A percentile compares a stretch with the other conserved stretches of the same genome.
phyloP scores from a whole-genome alignment of 2,888 invertebrate genomes.

The Spialia ferax region DNA sequence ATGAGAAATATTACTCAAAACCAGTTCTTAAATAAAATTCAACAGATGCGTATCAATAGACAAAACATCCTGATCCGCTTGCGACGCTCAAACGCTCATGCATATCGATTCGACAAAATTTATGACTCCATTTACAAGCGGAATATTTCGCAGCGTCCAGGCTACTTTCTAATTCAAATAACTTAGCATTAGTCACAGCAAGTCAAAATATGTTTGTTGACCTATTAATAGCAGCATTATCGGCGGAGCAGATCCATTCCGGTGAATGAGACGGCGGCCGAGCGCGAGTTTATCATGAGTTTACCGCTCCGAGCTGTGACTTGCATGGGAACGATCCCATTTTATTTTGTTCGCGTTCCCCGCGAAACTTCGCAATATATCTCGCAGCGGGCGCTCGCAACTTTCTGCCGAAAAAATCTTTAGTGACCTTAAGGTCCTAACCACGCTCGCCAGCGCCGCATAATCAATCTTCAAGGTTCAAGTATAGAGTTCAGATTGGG shows the following conservation, averaged over 20 bases:
- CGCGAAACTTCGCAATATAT: constrained; percentile 49
- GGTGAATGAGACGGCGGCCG: constrained; percentile 20
- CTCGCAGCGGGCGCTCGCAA: constrained; percentile 52
- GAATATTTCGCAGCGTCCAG: constrained; percentile 19
- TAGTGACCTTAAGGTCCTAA: neutral
- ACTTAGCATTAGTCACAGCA: constrained; percentile 34
- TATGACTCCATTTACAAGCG: neutral
- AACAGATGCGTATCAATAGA: neutral
- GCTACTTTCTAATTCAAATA: constrained; percentile 34
- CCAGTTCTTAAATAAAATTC: neutral
- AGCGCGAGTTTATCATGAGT: constrained; percentile 29
- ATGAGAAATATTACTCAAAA: neutral
- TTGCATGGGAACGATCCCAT: constrained; percentile 34
- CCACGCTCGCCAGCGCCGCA: neutral
- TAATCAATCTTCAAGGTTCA: constrained; percentile 26
- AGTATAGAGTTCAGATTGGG: constrained; percentile 33
- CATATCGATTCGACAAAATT: constrained; percentile 3
- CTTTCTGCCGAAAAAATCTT: constrained; percentile 47
- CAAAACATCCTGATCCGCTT: constrained; percentile 5
- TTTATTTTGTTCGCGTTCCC: constrained; percentile 41
- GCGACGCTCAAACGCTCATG: neutral
- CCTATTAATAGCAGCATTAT: constrained; percentile 33
- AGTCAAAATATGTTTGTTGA: constrained; percentile 36
- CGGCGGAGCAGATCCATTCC: constrained; percentile 31
- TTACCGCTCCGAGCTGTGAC: constrained; percentile 28